These are phyloP conservation scores for Alouatta palliata DNA, from an alignment of 2,113 vertebrate genomes.

Conservation along the genomic window DNA sequence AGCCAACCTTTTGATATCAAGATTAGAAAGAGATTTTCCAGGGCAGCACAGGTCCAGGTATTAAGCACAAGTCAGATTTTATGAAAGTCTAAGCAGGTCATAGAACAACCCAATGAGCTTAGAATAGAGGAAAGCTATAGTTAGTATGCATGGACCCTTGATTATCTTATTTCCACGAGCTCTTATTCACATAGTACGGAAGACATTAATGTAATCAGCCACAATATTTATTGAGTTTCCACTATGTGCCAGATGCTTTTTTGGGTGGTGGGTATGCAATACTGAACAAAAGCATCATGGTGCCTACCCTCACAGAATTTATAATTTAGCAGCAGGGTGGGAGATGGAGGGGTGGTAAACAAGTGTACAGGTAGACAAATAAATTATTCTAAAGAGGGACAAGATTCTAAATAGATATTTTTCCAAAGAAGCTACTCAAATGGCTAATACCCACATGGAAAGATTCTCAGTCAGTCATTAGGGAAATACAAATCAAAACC, in stretches of 20 bases:
- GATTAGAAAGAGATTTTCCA: constrained; percentile 2
- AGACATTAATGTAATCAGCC: not conserved
- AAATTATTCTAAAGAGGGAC: not conserved
- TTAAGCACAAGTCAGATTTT: not conserved
- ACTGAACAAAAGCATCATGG: not conserved
- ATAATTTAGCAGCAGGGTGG: not conserved
- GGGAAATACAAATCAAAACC: not conserved
- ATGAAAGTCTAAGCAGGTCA: not conserved
- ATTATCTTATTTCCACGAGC: not conserved
- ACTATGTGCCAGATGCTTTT: not conserved
- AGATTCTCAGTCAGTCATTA: constrained; percentile 3
- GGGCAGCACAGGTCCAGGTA: not conserved
- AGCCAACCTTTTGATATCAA: not conserved
- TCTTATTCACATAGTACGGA: not conserved
- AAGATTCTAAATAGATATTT: not conserved
- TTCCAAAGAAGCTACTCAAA: not conserved
- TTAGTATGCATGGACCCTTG: not conserved
- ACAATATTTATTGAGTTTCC: not conserved
- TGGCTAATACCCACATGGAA: not conserved
- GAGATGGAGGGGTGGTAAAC: not conserved
- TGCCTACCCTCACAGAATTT: not conserved
- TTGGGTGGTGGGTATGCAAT: not conserved
- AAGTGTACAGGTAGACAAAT: not conserved
- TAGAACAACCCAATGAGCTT: not conserved
- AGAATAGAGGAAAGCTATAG: not conserved